phyloP scores from a whole-genome alignment of 2,888 invertebrate species.

The Microctonus hyperodae region DNA sequence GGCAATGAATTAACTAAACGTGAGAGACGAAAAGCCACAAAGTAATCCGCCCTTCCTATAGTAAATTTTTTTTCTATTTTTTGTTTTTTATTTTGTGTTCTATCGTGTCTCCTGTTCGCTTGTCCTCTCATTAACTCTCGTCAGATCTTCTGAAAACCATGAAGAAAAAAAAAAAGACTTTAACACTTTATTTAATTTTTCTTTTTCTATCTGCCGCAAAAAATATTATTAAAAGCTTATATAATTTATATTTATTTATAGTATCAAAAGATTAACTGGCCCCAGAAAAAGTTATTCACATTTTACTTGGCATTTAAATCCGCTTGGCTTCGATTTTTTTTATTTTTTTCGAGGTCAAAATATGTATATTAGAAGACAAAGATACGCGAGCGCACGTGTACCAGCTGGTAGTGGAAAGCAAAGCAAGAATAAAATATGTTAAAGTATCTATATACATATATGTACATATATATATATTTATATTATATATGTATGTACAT shows the following conservation, averaged over 20 bases:
- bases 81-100: slow-evolving; percentile 28
- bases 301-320: too few species aligned
- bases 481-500: too few species aligned
- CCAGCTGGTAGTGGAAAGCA: not conserved
- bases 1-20: slow-evolving; percentile 45
- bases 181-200: not conserved
- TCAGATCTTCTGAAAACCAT: not conserved
- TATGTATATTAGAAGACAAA: not conserved
- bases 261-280: too few species aligned
- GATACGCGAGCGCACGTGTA: not conserved
- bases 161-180: not conserved
- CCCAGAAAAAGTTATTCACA: too few species aligned
- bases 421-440: not conserved
- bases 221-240: not conserved
- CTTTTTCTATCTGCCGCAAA: not conserved
- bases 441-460: not conserved
- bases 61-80: slow-evolving; percentile 33
- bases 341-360: not conserved
- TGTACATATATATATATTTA: too few species aligned
- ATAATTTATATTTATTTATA: not conserved
- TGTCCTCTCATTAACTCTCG: not conserved
- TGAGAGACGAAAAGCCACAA: slow-evolving; percentile 38
- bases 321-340: too few species aligned
- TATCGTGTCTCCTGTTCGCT: not conserved
- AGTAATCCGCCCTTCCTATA: slow-evolving; percentile 42